Base-by-base conservation (phyloP, 2,888 invertebrate species). In the Colletes collaris region DNA sequence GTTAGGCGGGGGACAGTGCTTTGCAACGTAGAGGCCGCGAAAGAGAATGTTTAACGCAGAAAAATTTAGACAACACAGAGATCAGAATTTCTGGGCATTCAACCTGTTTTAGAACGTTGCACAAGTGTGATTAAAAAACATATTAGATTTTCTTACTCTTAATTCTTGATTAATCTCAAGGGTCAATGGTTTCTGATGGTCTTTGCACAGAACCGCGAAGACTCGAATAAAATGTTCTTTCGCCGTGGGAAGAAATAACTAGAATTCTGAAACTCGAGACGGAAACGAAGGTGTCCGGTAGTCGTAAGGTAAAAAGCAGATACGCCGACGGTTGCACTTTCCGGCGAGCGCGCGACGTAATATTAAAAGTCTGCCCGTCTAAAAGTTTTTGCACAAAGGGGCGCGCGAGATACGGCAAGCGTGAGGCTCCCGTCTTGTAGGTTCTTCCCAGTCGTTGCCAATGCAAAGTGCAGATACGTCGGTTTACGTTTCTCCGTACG, bases 321-420 rank as follows among this genome's bases (percentile, higher is more conserved):
- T 46, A 56, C 10, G 46, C 55, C 16, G 46, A 2, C 8, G 53
- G 62, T 46, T 27, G 71, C 52, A 49, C 66, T 79, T 71, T 65
- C 52, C n/a, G 7, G 27, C 19, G 55, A 50, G 6, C 40, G 4
- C 44, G 46, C 46, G 66, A 40, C 66, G 79, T 65, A 71, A 79
- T 79, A 72, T 67, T 79, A 79, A 79, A 79, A 79, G 56, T 63
- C 56, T 60, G 46, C 4, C 58, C 60, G 46, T 70, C 66, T 60
- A 46, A 46, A 79, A 79, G 66, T 79, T 79, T 44, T 44, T 11
- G 52, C 44, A 67, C 72, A 79, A 79, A 79, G 27, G 27, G 27
- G 72, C 58, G 40, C 52, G 58, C 65, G 63, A 64, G 72, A 63
- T 63, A 72, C 19, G 63, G 10, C 4, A 11, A 35, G 19, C 63